Evolutionary conservation across 2,113 vertebrate genomes (phyloP).

Genomic region (Hydrochoerus hydrochaeris): DNA sequence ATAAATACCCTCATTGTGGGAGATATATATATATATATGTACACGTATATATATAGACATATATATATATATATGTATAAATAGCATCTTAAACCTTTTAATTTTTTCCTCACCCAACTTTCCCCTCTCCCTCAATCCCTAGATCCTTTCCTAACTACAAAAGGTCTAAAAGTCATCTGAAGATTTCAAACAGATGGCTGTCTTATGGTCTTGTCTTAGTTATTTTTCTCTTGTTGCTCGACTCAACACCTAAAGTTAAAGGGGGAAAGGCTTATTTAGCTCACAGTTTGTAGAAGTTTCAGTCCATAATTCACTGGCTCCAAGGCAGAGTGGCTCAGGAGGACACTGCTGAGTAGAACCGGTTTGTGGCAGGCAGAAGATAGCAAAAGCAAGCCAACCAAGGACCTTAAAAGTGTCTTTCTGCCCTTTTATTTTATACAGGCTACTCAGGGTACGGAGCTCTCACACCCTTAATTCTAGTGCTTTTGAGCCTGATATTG

Average conservation of each 20-base stretch:
- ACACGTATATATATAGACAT: too few relatives aligned
- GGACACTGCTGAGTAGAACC: neutral
- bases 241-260: neutral
- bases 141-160: neutral
- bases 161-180: neutral
- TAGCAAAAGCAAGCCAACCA: too few relatives aligned
- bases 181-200: neutral
- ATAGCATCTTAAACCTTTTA: neutral
- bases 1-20: neutral
- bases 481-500: neutral
- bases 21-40: neutral
- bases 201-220: neutral
- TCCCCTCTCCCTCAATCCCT: neutral
- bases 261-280: neutral
- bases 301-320: neutral
- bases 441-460: too few relatives aligned
- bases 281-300: neutral
- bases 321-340: neutral
- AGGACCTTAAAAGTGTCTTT: neutral
- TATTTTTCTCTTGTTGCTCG: neutral
- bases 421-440: neutral
- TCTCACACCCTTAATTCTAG: neutral
- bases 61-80: neutral
- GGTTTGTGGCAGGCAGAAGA: neutral
- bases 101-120: neutral